phyloP scores from a whole-genome alignment of 1,140 invertebrate species.

The Theocolax elegans region DNA sequence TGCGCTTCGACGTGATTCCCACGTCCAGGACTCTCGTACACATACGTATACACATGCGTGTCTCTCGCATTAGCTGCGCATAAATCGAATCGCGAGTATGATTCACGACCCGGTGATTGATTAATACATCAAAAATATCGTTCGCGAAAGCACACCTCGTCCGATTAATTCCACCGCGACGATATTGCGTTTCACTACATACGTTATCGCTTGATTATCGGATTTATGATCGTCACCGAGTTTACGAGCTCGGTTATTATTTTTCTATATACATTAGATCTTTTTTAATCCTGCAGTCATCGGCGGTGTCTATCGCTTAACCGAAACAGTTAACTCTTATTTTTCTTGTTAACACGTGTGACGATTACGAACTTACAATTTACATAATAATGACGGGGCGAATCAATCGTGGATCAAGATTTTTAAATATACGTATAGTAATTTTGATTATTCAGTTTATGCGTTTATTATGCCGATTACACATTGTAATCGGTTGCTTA shows the following conservation, averaged over 20 bases:
- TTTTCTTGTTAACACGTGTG: no score
- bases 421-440: no score
- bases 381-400: no score
- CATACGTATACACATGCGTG: neutral
- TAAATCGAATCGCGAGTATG: slow-evolving; percentile 13
- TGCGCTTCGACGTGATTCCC: neutral
- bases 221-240: neutral
- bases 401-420: no score
- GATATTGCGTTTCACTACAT: neutral
- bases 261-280: no score
- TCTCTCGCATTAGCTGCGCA: neutral
- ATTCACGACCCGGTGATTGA: slow-evolving; percentile 32
- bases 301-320: no score
- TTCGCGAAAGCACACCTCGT: neutral
- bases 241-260: neutral
- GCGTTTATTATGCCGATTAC: no score
- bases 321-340: no score
- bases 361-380: no score
- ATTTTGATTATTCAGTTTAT: no score
- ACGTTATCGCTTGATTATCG: slow-evolving; percentile 12
- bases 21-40: neutral
- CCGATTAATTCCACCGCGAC: slow-evolving; percentile 10
- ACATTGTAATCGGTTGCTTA: no score
- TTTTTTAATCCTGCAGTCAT: no score
- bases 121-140: slow-evolving; percentile 24